A percentile compares a stretch with the other conserved stretches of the same genome.
These are phyloP conservation scores for Reticulitermes lucifugus DNA, from an alignment of 2,888 invertebrate species.

Conservation along the genomic window DNA sequence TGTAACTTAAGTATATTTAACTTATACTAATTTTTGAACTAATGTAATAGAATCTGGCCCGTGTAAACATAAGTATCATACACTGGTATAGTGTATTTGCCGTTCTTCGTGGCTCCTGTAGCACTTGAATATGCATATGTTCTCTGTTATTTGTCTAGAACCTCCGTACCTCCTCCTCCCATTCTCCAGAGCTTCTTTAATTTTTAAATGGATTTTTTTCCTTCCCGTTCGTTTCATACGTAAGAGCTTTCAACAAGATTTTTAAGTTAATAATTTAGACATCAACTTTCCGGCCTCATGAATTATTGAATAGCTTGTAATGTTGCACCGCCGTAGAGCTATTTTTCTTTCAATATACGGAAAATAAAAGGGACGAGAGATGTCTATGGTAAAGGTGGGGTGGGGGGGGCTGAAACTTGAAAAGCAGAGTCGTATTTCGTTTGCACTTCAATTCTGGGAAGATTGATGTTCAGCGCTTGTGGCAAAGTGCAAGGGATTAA, in stretches of 20 bases:
- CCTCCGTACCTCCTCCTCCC: background rate
- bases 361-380: no score
- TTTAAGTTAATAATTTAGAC: slow-evolving; percentile 36
- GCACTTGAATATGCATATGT: no score
- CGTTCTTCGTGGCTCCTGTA: no score
- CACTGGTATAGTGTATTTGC: no score
- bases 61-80: no score
- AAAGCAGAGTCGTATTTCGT: background rate
- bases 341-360: slow-evolving; percentile 26
- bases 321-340: background rate
- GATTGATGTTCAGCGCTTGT: background rate
- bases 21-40: background rate
- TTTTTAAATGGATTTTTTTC: slow-evolving; percentile 12
- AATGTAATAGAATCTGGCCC: background rate
- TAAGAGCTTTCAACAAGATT: slow-evolving; percentile 30
- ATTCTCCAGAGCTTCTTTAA: slow-evolving; percentile 1
- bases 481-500: no score
- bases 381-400: no score
- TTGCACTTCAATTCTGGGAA: background rate
- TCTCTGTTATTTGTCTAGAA: no score
- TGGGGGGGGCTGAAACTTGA: background rate
- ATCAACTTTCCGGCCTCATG: slow-evolving; percentile 8
- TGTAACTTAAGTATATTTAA: background rate
- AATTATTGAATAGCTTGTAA: slow-evolving; percentile 29
- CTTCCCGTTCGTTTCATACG: background rate